Conservation (phyloP, 2,888 invertebrate species). For the Cheiracanthium punctorium region DNA sequence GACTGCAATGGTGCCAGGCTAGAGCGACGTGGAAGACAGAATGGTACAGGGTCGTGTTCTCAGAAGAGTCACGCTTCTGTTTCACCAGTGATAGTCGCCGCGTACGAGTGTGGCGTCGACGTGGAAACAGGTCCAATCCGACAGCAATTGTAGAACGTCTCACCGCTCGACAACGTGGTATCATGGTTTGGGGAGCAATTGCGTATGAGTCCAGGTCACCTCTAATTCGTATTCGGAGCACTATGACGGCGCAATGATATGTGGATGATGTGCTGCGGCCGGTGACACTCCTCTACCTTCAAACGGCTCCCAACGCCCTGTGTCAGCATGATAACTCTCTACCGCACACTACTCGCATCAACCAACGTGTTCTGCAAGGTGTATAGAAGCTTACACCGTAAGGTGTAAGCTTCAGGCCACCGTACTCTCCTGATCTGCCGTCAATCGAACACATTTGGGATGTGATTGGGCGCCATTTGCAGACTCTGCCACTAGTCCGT, state of each 20-base stretch:
- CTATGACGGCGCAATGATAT: slow-evolving; percentile 18
- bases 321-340: not conserved
- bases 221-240: slow-evolving; percentile 22
- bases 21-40: not conserved
- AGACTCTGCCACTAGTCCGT: no score
- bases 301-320: not conserved
- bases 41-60: not conserved
- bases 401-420: no score
- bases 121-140: slow-evolving; percentile 7
- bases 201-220: slow-evolving; percentile 21
- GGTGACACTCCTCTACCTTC: slow-evolving; percentile 6
- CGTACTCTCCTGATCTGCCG: no score
- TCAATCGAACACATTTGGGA: no score
- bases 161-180: slow-evolving; percentile 24
- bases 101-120: slow-evolving; percentile 4
- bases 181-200: slow-evolving; percentile 24
- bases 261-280: slow-evolving; percentile 13
- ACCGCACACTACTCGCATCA: not conserved
- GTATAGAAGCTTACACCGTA: not conserved
- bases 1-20: not conserved
- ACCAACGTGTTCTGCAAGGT: not conserved
- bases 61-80: not conserved
- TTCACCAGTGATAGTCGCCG: not conserved
- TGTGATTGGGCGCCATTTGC: no score
- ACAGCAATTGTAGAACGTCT: slow-evolving; percentile 27